Conservation (phyloP, 2,888 invertebrate species). For the Pegoplata infirma region DNA sequence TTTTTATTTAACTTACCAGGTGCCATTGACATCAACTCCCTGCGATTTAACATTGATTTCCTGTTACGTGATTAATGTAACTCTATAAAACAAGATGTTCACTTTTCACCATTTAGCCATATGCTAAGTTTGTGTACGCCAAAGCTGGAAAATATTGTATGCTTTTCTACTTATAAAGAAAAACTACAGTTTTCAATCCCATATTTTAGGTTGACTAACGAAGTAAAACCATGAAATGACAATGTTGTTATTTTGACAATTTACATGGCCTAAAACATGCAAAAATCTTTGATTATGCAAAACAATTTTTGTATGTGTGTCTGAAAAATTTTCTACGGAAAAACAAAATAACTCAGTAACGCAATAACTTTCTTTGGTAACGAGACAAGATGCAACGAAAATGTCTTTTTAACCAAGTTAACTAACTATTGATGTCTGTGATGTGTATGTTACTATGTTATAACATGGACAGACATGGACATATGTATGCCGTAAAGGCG, state of each 20-base stretch:
- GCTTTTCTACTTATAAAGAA: conserved; percentile 30
- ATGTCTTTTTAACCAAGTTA: neutral
- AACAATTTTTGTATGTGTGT: conserved; percentile 8
- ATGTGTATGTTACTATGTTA: neutral
- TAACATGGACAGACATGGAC: conserved; percentile 5
- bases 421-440: neutral
- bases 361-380: conserved; percentile 47
- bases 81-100: conserved; percentile 33
- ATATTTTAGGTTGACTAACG: conserved; percentile 3
- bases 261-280: conserved; percentile 32
- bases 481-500: conserved; percentile 13
- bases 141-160: conserved; percentile 33
- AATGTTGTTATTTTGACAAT: conserved; percentile 37
- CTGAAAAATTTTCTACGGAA: neutral
- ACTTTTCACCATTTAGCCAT: conserved; percentile 8
- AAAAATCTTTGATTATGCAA: conserved; percentile 38
- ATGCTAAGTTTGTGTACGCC: neutral
- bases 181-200: neutral
- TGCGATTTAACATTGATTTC: conserved; percentile 45
- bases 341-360: too few species aligned
- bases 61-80: conserved; percentile 56
- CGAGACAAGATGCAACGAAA: neutral
- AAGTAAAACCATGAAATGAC: conserved; percentile 29
- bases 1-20: too few species aligned
- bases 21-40: neutral